These are phyloP conservation scores for Mobula birostris DNA, from an alignment of 2,113 vertebrate species.

Conservation along the genomic window DNA sequence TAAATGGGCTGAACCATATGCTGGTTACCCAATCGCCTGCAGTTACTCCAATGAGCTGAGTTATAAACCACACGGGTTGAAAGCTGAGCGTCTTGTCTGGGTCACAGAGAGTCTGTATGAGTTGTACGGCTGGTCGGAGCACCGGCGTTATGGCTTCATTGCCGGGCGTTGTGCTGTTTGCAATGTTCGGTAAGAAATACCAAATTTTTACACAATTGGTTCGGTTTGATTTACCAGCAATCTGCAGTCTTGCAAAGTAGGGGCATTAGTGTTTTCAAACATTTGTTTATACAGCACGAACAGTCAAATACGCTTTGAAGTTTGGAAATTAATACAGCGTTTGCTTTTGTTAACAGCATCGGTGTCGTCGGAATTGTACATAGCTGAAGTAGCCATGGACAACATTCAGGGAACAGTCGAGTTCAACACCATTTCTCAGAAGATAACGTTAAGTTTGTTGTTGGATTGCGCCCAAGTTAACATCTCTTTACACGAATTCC, in stretches of 20 bases:
- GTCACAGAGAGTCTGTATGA: not conserved
- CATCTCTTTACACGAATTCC: conserved; percentile 56
- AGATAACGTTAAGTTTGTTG: conserved; percentile 48
- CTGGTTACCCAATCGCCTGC: not conserved
- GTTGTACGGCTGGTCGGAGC: not conserved
- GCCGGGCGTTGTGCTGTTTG: not conserved
- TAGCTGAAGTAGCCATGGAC: conserved; percentile 58
- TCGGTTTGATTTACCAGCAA: not conserved
- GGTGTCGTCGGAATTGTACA: conserved; percentile 46
- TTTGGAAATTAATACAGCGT: not conserved
- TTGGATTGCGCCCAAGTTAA: conserved; percentile 48
- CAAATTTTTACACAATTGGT: not conserved
- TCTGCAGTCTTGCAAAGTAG: not conserved
- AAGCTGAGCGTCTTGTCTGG: not conserved
- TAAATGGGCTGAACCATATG: not conserved
- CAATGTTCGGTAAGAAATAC: not conserved
- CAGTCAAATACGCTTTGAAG: not conserved
- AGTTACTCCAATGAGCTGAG: not conserved
- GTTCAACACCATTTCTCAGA: conserved; percentile 48
- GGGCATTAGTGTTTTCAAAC: not conserved
- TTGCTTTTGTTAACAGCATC: conserved; percentile 41
- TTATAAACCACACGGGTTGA: not conserved
- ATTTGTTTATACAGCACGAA: not conserved
- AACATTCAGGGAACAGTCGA: conserved; percentile 55
- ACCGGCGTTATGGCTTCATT: not conserved